phyloP scores from a whole-genome alignment of 1,140 invertebrate species.

The Scaptomyza graminum region DNA sequence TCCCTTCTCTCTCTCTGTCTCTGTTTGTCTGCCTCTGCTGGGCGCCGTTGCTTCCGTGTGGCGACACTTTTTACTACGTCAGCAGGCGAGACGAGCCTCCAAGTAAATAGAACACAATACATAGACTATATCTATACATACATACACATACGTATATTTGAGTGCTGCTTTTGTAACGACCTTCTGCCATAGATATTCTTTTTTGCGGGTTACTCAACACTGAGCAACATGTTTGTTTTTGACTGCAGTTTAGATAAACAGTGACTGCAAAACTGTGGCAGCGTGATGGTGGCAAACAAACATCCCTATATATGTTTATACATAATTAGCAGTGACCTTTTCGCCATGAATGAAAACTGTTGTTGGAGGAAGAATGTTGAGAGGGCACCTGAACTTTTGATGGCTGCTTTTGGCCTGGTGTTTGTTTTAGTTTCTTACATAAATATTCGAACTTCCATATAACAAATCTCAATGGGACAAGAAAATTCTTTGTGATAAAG shows the following conservation, averaged over 20 bases:
- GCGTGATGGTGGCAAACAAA: background rate
- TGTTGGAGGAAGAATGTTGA: conserved; percentile 2
- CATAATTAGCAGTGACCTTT: conserved; percentile 47
- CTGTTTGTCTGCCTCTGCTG: conserved; percentile 1
- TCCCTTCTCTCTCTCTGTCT: conserved; percentile 9
- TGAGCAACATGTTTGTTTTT: conserved; percentile 50
- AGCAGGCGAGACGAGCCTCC: conserved; percentile 76
- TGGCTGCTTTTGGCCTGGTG: background rate
- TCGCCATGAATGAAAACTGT: conserved; percentile 28
- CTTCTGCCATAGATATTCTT: conserved; percentile 54
- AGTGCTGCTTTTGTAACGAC: conserved; percentile 55
- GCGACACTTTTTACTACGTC: conserved; percentile 75
- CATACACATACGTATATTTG: background rate
- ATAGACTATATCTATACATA: conserved; percentile 17
- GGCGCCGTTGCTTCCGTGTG: conserved; percentile 30
- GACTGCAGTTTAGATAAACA: conserved; percentile 19
- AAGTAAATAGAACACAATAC: conserved; percentile 66
- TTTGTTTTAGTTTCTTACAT: too few relatives aligned
- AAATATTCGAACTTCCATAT: too few relatives aligned
- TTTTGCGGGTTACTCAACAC: conserved; percentile 46
- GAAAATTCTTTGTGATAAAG: too few relatives aligned
- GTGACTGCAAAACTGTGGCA: conserved; percentile 22
- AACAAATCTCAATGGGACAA: too few relatives aligned
- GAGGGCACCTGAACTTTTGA: conserved; percentile 1
- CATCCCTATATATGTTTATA: background rate